Percentiles rank a stretch among this genome's conserved stretches.
Evolutionary conservation across 2,113 vertebrate species (phyloP).

Genomic region (Rhodinocichla rosea): DNA sequence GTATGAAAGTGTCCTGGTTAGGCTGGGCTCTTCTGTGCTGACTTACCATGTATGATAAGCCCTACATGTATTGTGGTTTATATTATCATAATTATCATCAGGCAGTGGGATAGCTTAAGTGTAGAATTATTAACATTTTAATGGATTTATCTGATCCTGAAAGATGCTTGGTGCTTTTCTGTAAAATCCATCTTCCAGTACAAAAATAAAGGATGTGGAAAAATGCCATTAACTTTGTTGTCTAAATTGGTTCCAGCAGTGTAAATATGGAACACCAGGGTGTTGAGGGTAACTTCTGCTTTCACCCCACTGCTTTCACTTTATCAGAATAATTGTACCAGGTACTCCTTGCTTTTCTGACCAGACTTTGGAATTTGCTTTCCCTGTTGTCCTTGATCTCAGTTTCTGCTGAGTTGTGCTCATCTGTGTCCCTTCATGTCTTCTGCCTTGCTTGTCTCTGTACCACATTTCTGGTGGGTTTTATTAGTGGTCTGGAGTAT

Average conservation of each 20-base stretch:
- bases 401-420: neutral
- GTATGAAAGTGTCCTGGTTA: neutral
- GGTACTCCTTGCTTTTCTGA: neutral
- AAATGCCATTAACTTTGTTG: neutral
- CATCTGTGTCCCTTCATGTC: neutral
- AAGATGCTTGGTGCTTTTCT: neutral
- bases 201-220: neutral
- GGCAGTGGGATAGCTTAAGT: neutral
- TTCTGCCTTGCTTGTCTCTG: neutral
- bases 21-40: neutral
- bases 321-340: neutral
- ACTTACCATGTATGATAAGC: neutral
- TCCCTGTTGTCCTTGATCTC: neutral
- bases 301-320: neutral
- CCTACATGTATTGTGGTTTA: neutral
- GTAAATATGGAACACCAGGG: neutral
- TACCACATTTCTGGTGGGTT: neutral
- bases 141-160: neutral
- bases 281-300: fast-evolving
- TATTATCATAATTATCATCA: neutral
- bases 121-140: neutral
- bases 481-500: neutral
- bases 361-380: neutral
- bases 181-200: neutral
- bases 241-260: neutral